Percentiles rank a stretch among this genome's conserved stretches.
Conservation (phyloP, 2,797 vertebrate species). For the Cercopithecus mitis region DNA sequence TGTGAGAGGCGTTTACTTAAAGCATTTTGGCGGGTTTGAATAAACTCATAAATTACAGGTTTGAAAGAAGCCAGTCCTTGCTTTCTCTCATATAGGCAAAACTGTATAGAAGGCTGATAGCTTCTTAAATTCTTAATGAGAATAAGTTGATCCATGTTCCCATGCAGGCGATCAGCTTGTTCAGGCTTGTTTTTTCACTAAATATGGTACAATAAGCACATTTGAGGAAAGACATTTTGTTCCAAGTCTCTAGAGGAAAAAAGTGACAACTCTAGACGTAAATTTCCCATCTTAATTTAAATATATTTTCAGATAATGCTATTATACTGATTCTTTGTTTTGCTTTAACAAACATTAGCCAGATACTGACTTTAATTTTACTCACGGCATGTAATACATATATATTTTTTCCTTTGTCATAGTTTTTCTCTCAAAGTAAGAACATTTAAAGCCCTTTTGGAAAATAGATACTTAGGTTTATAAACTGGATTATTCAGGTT, state of each 20-base stretch:
- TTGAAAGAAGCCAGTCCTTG: constrained; percentile 82
- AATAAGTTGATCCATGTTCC: constrained; percentile 82
- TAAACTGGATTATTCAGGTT: constrained; percentile 43
- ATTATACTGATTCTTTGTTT: constrained; percentile 81
- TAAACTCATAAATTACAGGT: constrained; percentile 85
- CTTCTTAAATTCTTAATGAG: constrained; percentile 83
- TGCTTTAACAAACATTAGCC: constrained; percentile 84
- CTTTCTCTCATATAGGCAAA: constrained; percentile 80
- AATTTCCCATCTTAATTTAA: constrained; percentile 82
- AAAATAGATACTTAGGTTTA: constrained; percentile 61
- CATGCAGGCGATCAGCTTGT: constrained; percentile 77
- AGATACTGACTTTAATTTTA: constrained; percentile 79
- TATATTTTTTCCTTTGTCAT: constrained; percentile 76
- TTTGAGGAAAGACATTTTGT: constrained; percentile 80
- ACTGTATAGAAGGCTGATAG: constrained; percentile 77
- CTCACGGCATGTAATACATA: constrained; percentile 78
- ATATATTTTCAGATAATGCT: constrained; percentile 80
- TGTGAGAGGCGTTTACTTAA: constrained; percentile 86
- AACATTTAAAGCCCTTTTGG: constrained; percentile 64
- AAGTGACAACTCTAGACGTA: constrained; percentile 76
- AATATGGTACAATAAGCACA: constrained; percentile 81
- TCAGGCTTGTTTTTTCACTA: constrained; percentile 81
- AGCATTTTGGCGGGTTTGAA: constrained; percentile 87
- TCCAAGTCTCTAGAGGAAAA: constrained; percentile 79
- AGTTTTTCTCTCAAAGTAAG: constrained; percentile 67